These are phyloP conservation scores for Phylloscopus trochiloides DNA, from an alignment of 2,113 vertebrate species.

Conservation along the genomic window DNA sequence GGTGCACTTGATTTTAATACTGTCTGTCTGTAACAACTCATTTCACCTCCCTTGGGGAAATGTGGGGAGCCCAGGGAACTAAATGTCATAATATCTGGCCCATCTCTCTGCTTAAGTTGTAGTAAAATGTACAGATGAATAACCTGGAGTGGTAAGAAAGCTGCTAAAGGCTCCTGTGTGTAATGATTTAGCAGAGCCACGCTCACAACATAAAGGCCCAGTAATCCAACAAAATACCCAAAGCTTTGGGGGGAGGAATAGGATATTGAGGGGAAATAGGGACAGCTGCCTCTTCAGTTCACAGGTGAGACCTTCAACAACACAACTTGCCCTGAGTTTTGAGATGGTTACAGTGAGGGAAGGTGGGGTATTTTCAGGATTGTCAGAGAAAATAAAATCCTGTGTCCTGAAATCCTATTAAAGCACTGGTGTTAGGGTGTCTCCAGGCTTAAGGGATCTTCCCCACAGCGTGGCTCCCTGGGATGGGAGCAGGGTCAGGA, in stretches of 20 bases:
- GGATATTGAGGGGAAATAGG: not conserved
- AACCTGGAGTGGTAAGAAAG: conserved; percentile 42
- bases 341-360: not conserved
- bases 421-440: not conserved
- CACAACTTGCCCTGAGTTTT: not conserved
- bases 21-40: conserved; percentile 55
- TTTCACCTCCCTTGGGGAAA: conserved; percentile 50
- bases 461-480: rapidly evolving
- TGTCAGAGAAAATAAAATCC: not conserved
- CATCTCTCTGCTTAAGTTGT: conserved; percentile 25
- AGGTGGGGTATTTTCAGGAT: not conserved
- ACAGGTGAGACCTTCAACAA: not conserved
- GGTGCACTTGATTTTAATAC: conserved; percentile 63
- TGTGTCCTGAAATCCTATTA: not conserved
- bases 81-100: conserved; percentile 51
- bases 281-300: not conserved
- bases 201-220: not conserved
- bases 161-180: conserved; percentile 24
- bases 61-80: conserved; percentile 36
- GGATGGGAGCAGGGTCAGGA: not conserved
- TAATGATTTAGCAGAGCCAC: conserved; percentile 2
- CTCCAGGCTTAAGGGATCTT: not conserved
- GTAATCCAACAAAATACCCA: not conserved
- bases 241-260: not conserved
- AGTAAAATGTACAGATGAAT: conserved; percentile 43